phyloP scores from a whole-genome alignment of 2,888 invertebrate genomes.

The Lissocephala sabroskyi region DNA sequence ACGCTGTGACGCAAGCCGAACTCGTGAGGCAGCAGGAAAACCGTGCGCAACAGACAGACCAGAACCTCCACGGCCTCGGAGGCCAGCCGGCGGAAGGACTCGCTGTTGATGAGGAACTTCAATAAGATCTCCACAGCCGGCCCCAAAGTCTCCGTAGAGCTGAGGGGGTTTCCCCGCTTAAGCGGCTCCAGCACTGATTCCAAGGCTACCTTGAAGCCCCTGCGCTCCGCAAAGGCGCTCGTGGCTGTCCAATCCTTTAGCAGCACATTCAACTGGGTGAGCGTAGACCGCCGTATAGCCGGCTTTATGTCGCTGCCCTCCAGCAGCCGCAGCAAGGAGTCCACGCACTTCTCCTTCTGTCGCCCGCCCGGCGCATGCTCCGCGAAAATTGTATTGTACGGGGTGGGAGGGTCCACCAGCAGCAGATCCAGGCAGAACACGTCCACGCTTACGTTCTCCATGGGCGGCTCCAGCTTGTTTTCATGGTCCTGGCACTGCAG shows the following conservation, averaged over 20 bases:
- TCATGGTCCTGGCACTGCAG: constrained; percentile 38
- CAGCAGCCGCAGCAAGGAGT: constrained; percentile 58
- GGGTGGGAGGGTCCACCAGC: constrained; percentile 36
- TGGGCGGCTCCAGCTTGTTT: constrained; percentile 39
- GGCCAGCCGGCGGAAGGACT: constrained; percentile 50
- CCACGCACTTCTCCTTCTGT: constrained; percentile 25
- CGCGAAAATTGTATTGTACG: constrained; percentile 49
- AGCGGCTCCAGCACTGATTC: constrained; percentile 50
- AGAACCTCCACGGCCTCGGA: constrained; percentile 50
- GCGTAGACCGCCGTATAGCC: constrained; percentile 61
- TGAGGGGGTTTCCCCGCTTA: constrained; percentile 26
- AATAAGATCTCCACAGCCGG: constrained; percentile 63
- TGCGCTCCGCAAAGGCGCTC: constrained; percentile 19
- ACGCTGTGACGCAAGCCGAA: constrained; percentile 53
- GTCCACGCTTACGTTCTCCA: constrained; percentile 44
- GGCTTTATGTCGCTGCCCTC: constrained; percentile 57
- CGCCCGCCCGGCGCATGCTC: constrained; percentile 14
- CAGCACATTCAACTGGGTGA: constrained; percentile 66
- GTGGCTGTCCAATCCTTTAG: constrained; percentile 54
- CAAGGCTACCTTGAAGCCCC: constrained; percentile 16
- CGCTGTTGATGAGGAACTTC: constrained; percentile 54
- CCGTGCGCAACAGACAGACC: constrained; percentile 53
- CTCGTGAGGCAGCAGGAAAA: constrained; percentile 57
- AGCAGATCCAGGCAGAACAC: constrained; percentile 58
- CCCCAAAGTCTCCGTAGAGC: constrained; percentile 50